phyloP scores from a whole-genome alignment of 2,888 invertebrate species.

The Notocelia uddmanniana region DNA sequence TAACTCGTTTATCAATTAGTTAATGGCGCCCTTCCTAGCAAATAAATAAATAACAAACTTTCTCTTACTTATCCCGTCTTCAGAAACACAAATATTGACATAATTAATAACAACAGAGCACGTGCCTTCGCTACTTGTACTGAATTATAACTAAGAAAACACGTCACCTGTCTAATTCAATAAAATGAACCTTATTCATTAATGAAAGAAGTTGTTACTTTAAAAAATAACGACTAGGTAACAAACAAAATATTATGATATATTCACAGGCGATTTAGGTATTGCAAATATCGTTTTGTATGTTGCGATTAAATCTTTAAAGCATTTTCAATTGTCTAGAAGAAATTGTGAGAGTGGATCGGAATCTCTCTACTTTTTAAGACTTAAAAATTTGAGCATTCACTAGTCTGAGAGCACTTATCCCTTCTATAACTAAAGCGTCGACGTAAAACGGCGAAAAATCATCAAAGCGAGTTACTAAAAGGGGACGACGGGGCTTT shows the following conservation, averaged over 20 bases:
- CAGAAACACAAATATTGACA: slow-evolving; percentile 75
- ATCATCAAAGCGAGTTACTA: slow-evolving; percentile 67
- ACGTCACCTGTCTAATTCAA: slow-evolving; percentile 39
- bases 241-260: neutral
- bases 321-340: slow-evolving; percentile 5
- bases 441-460: slow-evolving; percentile 64
- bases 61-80: slow-evolving; percentile 68
- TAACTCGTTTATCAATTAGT: slow-evolving; percentile 64
- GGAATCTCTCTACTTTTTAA: slow-evolving; percentile 12
- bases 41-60: slow-evolving; percentile 71
- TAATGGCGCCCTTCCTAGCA: slow-evolving; percentile 61
- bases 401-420: slow-evolving; percentile 32
- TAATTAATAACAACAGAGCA: slow-evolving; percentile 75
- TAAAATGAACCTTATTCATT: slow-evolving; percentile 11
- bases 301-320: neutral
- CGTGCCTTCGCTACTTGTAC: slow-evolving; percentile 65
- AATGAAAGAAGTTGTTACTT: neutral
- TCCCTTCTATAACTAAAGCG: slow-evolving; percentile 52
- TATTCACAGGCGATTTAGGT: neutral
- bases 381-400: slow-evolving; percentile 13
- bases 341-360: neutral
- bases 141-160: slow-evolving; percentile 66
- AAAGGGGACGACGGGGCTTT: slow-evolving; percentile 66
- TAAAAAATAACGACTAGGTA: neutral
- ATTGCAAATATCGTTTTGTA: neutral